Evolutionary conservation across 2,113 vertebrate genomes (phyloP).

Genomic region (Atrichornis clamosus): DNA sequence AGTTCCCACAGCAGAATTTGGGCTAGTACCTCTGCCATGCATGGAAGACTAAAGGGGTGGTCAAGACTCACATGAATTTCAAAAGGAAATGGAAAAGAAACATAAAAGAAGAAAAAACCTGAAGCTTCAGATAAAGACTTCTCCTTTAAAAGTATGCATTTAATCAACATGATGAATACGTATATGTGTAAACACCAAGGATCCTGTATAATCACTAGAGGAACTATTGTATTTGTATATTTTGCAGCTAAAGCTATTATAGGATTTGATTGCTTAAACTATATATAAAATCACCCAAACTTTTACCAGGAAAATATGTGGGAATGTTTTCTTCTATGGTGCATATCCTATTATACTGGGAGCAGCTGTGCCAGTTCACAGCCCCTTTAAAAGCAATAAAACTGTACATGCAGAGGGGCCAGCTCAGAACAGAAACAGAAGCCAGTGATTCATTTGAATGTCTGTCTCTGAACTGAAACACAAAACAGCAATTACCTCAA

Average conservation of each 20-base stretch:
- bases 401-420: neutral
- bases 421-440: slow-evolving; percentile 24
- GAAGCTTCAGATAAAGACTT: neutral
- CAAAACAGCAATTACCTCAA: slow-evolving; percentile 48
- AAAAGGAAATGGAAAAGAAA: neutral
- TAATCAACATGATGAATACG: neutral
- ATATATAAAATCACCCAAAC: neutral
- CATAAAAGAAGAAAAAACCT: neutral
- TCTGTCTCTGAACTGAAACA: slow-evolving; percentile 36
- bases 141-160: neutral
- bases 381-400: slow-evolving; percentile 13
- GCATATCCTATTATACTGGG: neutral
- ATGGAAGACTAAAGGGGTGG: neutral
- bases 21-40: neutral
- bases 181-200: neutral
- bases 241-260: neutral
- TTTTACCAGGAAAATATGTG: neutral
- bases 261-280: neutral
- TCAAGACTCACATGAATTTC: neutral
- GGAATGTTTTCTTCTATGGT: neutral
- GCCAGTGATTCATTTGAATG: neutral
- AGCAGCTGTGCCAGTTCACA: neutral
- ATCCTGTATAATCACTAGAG: neutral
- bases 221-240: neutral
- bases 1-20: neutral